Evolutionary conservation across 2,113 vertebrate genomes (phyloP).

Genomic region (Stercorarius parasiticus): DNA sequence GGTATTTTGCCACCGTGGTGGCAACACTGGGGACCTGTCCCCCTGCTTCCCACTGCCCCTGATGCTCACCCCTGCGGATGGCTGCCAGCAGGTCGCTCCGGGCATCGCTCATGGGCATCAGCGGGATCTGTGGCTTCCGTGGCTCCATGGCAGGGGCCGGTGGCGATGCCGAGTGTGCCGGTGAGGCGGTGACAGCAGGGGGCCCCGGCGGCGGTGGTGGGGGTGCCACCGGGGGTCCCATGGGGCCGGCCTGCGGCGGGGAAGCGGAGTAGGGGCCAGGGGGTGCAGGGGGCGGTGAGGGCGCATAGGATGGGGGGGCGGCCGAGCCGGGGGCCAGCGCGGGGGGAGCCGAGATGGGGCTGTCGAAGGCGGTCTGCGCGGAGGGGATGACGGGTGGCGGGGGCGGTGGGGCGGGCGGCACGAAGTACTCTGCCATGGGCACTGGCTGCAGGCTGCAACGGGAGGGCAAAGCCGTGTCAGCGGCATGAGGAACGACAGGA

Average conservation of each 20-base stretch:
- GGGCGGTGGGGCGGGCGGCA: slow-evolving; percentile 85
- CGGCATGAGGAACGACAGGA: rapidly evolving
- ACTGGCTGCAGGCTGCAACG: slow-evolving; percentile 74
- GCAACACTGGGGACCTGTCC: rapidly evolving
- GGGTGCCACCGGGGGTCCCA: slow-evolving; percentile 71
- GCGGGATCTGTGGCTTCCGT: slow-evolving; percentile 80
- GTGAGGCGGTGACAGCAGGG: slow-evolving; percentile 60
- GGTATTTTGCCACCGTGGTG: rapidly evolving
- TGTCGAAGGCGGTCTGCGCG: slow-evolving; percentile 86
- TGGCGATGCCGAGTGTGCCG: slow-evolving; percentile 66
- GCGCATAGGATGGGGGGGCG: slow-evolving; percentile 18
- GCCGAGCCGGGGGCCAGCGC: slow-evolving; percentile 42
- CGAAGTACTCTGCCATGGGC: slow-evolving; percentile 84
- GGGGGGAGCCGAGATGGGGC: slow-evolving; percentile 67
- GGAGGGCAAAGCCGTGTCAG: not conserved
- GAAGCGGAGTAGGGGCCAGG: slow-evolving; percentile 79
- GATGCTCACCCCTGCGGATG: slow-evolving; percentile 83
- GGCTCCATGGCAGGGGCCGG: slow-evolving; percentile 45
- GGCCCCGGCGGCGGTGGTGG: slow-evolving; percentile 49
- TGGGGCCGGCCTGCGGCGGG: slow-evolving; percentile 72
- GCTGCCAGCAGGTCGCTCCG: slow-evolving; percentile 90
- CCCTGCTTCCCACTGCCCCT: rapidly evolving
- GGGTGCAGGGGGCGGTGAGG: slow-evolving; percentile 70
- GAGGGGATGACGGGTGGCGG: slow-evolving; percentile 87
- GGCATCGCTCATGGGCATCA: slow-evolving; percentile 91